Conservation (phyloP, 2,888 invertebrate species). For the Slavum lentiscoides region DNA sequence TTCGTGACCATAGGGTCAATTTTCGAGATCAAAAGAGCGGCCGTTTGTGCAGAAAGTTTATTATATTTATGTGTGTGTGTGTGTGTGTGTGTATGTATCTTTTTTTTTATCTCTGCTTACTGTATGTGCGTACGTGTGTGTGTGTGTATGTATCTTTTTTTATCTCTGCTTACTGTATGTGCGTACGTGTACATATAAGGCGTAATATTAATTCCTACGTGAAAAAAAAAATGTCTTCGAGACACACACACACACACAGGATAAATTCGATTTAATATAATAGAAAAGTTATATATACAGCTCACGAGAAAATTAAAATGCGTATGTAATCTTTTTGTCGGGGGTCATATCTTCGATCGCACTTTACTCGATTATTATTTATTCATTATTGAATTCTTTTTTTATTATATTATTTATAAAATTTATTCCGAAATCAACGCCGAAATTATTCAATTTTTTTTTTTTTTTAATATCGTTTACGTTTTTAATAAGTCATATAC, state of each 20-base stretch:
- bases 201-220: conserved; percentile 20
- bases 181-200: not conserved
- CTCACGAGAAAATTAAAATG: conserved; percentile 11
- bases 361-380: not conserved
- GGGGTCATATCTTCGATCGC: not conserved
- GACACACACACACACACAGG: not conserved
- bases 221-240: not conserved
- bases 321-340: not conserved
- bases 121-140: not conserved
- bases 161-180: not conserved
- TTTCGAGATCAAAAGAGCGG: conserved; percentile 44
- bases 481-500: not conserved
- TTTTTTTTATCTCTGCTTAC: not conserved
- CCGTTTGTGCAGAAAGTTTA: not conserved
- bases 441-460: not conserved
- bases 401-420: not conserved
- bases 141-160: not conserved
- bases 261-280: not conserved
- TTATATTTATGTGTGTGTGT: no score
- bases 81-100: not conserved
- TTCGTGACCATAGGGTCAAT: conserved; percentile 47
- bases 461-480: not conserved
- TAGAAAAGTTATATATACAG: not conserved
- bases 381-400: not conserved
- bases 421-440: not conserved